These are phyloP conservation scores for Phallusia fumigata DNA, from an alignment of 23 tunicate species.

Conservation along the genomic window DNA sequence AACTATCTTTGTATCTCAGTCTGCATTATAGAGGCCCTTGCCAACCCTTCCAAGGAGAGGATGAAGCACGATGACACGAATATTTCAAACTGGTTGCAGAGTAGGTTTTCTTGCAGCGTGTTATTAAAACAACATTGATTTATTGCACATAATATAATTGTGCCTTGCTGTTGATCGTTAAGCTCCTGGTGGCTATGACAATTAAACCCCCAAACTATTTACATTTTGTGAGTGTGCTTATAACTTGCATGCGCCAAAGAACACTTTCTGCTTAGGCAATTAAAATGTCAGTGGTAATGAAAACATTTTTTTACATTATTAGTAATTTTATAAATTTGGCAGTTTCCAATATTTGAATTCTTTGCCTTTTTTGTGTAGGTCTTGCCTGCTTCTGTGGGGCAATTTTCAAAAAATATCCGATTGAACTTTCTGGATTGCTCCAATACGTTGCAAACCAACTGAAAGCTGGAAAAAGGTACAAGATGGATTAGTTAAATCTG, in stretches of 20 bases:
- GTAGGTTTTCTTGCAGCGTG: conserved; percentile 24
- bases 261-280: too few relatives aligned
- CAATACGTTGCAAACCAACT: conserved; percentile 98
- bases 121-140: too few relatives aligned
- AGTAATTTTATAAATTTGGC: too few relatives aligned
- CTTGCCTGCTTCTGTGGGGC: conserved; percentile 95
- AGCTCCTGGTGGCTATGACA: too few relatives aligned
- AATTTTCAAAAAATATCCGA: conserved; percentile 90
- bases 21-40: conserved; percentile 96
- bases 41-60: conserved; percentile 92
- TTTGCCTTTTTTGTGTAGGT: conserved; percentile 36
- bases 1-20: conserved; percentile 28
- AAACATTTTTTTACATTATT: too few relatives aligned
- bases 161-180: too few relatives aligned
- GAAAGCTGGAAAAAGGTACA: conserved; percentile 92
- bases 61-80: conserved; percentile 99
- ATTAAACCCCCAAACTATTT: too few relatives aligned
- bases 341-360: too few relatives aligned
- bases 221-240: too few relatives aligned
- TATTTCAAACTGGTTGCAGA: conserved; percentile 97
- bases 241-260: too few relatives aligned
- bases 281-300: too few relatives aligned
- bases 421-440: conserved; percentile 82
- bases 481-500: not conserved
- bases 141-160: too few relatives aligned